Conservation (phyloP, 2,888 invertebrate genomes). For the Pterostichus madidus region DNA sequence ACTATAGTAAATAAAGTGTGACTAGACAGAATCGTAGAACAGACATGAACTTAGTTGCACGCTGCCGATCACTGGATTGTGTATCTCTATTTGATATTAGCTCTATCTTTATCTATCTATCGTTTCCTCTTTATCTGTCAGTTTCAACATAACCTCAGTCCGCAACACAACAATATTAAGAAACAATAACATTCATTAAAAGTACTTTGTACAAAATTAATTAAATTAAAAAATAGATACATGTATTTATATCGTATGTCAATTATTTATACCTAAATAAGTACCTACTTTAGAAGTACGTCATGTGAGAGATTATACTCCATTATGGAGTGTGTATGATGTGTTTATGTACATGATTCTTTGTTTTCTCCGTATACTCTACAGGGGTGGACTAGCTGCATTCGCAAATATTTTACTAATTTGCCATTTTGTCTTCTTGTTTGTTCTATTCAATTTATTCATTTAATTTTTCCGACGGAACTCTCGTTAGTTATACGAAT, state of each 20-base stretch:
- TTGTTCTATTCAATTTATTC: background rate
- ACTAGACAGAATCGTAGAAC: conserved; percentile 52
- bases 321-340: conserved; percentile 53
- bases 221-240: conserved; percentile 53
- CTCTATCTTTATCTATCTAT: conserved; percentile 34
- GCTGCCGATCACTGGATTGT: conserved; percentile 50
- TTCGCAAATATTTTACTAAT: background rate
- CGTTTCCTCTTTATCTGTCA: conserved; percentile 19
- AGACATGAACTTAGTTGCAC: conserved; percentile 50
- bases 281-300: conserved; percentile 50
- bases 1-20: conserved; percentile 52
- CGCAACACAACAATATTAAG: conserved; percentile 55
- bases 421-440: conserved; percentile 5
- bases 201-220: conserved; percentile 58
- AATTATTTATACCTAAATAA: conserved; percentile 50
- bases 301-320: conserved; percentile 53
- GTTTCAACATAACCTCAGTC: conserved; percentile 41
- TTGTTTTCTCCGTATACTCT: conserved; percentile 48
- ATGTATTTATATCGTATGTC: conserved; percentile 43
- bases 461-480: no score
- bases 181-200: conserved; percentile 57
- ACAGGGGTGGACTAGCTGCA: conserved; percentile 16
- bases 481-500: no score
- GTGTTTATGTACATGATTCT: conserved; percentile 44
- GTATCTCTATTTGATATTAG: conserved; percentile 52